Evolutionary conservation across 1,140 invertebrate species (phyloP).

Genomic region (Cotesia glomerata): DNA sequence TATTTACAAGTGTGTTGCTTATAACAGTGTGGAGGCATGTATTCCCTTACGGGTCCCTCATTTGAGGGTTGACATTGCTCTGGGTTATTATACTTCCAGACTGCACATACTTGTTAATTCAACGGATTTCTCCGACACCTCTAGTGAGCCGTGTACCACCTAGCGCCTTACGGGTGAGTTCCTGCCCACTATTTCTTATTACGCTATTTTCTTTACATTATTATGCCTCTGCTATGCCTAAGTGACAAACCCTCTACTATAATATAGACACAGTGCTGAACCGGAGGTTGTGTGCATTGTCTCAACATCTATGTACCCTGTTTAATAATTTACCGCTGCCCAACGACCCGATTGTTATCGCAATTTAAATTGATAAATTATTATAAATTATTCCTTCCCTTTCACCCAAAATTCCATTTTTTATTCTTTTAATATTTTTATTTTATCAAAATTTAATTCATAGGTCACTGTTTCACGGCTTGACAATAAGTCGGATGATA

Average conservation of each 20-base stretch:
- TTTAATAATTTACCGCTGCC: too few relatives aligned
- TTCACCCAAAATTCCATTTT: too few relatives aligned
- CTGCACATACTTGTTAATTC: not conserved
- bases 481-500: not conserved
- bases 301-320: too few relatives aligned
- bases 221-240: not conserved
- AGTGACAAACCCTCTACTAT: too few relatives aligned
- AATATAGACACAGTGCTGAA: too few relatives aligned
- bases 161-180: constrained; percentile 30
- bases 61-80: constrained; percentile 31
- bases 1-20: too few relatives aligned
- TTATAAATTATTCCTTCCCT: too few relatives aligned
- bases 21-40: constrained; percentile 9
- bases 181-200: constrained; percentile 1
- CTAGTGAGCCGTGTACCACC: constrained; percentile 20
- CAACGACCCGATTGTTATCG: too few relatives aligned
- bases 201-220: not conserved
- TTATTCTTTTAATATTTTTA: not conserved
- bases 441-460: not conserved
- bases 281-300: too few relatives aligned
- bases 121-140: constrained; percentile 1
- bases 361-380: too few relatives aligned
- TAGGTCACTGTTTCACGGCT: not conserved
- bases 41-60: constrained; percentile 26
- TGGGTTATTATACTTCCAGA: not conserved